Evolutionary conservation across 1,140 invertebrate genomes (phyloP), one percentile per base, ranked within the genome.

Genomic region (Drosophila erecta): DNA sequence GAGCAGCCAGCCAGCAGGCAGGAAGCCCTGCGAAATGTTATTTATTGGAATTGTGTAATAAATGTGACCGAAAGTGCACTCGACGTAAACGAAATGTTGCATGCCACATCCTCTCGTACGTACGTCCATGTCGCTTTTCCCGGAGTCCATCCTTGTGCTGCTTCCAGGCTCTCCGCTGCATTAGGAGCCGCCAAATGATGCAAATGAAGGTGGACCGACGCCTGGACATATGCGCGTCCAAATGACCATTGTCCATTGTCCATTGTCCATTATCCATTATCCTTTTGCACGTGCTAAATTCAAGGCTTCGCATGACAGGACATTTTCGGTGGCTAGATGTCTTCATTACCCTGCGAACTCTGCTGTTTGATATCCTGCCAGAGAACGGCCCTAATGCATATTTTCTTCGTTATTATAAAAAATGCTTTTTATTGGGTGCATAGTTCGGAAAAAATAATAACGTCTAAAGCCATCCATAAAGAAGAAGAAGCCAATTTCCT

Each of bases 11-110:
- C 54, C 47, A 60, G 15, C 38, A 72, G 62, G 81, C 76, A 73
- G 72, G 81, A 84, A 85, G 73, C 64, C 73, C 73, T 66, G 60
- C 60, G 67, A 85, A 85, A 85, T 86, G 81, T 85, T 85, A 85
- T 85, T 85, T 85, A 85, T 85, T 85, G 81, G 81, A 85, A 85
- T 86, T 86, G 81, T 85, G 77, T 86, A 85, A 85, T 85, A 77
- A 85, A 86, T 85, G 77, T 85, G 74, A 81, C 81, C 81, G 67
- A 85, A 85, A 85, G 77, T 85, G 81, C 81, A 85, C 81, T 85
- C 66, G 81, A 85, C 77, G 64, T 85, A 69, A 84, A 78, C 73
- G 77, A 85, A 77, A 85, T 81, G 73, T 62, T 76, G 69, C 76
- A 77, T 69, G 41, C 58, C 61, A 27, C 53, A 53, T 24, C 47